Evolutionary conservation across 2,113 vertebrate species (phyloP).

Genomic region (Tilapia sparmanii): DNA sequence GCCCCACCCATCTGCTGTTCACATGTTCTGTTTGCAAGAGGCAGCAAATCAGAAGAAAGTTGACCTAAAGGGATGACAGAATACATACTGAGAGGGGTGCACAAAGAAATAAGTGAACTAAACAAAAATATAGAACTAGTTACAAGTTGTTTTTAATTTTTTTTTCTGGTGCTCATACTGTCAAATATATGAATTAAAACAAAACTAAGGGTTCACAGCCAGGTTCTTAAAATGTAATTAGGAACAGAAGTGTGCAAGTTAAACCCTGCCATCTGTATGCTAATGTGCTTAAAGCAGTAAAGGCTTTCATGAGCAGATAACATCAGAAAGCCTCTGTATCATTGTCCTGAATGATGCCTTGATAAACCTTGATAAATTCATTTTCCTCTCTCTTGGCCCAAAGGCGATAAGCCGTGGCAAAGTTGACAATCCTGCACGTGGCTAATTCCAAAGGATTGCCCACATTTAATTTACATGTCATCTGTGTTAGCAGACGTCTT

Average conservation of each 20-base stretch:
- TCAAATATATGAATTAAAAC: neutral
- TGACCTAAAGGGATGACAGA: neutral
- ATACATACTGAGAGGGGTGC: neutral
- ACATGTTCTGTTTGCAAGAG: neutral
- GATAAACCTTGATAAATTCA: neutral
- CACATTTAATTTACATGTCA: neutral
- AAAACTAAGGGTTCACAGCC: rapidly evolving
- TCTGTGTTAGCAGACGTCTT: neutral
- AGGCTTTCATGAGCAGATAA: neutral
- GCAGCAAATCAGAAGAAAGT: neutral
- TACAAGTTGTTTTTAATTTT: neutral
- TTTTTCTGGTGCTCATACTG: rapidly evolving
- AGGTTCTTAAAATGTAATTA: neutral
- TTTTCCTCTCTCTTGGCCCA: neutral
- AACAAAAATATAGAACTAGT: neutral
- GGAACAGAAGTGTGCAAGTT: neutral
- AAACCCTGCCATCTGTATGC: neutral
- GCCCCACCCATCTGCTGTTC: neutral
- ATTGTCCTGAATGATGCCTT: neutral
- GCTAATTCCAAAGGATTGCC: rapidly evolving
- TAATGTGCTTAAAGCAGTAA: neutral
- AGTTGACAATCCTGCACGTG: rapidly evolving
- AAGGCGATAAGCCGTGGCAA: rapidly evolving
- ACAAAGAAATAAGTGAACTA: neutral
- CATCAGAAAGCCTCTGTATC: neutral